Percentiles rank a stretch among this genome's conserved stretches.
These are phyloP conservation scores for Archaeoteleia sp. DNA, from an alignment of 2,888 invertebrate species.

Conservation along the genomic window DNA sequence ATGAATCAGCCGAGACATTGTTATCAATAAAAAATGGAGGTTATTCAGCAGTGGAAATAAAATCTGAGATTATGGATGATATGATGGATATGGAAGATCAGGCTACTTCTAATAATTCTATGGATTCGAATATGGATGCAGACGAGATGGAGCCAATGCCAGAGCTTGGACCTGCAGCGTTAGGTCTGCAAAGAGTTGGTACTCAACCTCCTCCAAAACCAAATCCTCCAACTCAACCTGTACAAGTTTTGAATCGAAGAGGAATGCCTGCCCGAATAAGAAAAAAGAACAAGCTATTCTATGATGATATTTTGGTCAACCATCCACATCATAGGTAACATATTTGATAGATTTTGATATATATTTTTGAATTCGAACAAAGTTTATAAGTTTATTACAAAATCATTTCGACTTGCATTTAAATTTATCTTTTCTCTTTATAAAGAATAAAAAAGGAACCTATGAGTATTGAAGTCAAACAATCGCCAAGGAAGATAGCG, in stretches of 20 bases:
- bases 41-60: constrained; percentile 67
- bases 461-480: constrained; percentile 64
- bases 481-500: constrained; percentile 82
- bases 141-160: constrained; percentile 81
- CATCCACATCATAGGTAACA: constrained; percentile 82
- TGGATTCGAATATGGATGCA: constrained; percentile 76
- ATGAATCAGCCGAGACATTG: constrained; percentile 77
- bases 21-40: constrained; percentile 78
- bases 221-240: constrained; percentile 82
- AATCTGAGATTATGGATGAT: constrained; percentile 61
- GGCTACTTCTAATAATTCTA: constrained; percentile 66
- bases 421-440: constrained; percentile 13
- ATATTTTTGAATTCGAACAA: neutral
- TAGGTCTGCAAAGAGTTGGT: constrained; percentile 88
- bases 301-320: constrained; percentile 91
- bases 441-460: constrained; percentile 72
- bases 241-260: constrained; percentile 88
- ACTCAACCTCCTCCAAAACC: constrained; percentile 84
- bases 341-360: neutral
- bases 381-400: neutral
- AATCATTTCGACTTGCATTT: neutral
- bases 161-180: constrained; percentile 85
- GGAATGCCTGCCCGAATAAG: constrained; percentile 94
- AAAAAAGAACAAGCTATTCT: constrained; percentile 92
- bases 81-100: constrained; percentile 78